A percentile compares a stretch with the other conserved stretches of the same genome.
Conservation (phyloP, 2,888 invertebrate genomes). For the Elegia similella region DNA sequence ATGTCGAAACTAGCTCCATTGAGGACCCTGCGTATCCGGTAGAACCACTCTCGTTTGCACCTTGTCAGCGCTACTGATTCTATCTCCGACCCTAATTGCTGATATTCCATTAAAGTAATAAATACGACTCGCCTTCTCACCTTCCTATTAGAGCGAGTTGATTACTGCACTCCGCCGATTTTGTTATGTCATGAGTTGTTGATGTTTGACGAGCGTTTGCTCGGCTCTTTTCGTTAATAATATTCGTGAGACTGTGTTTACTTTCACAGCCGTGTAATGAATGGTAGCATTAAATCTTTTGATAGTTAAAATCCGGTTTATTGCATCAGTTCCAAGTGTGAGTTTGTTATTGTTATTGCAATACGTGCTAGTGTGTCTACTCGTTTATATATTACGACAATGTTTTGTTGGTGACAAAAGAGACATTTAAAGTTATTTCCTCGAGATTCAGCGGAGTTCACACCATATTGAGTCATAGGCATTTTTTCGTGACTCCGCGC, state of each 20-base stretch:
- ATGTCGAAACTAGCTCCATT: conserved; percentile 35
- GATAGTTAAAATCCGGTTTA: background rate
- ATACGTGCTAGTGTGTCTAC: conserved; percentile 24
- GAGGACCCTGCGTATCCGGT: conserved; percentile 63
- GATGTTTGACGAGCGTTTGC: conserved; percentile 63
- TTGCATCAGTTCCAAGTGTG: background rate
- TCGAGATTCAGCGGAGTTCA: conserved; percentile 35
- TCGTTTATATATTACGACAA: background rate
- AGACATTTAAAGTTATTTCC: conserved; percentile 16
- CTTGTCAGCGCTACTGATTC: conserved; percentile 79
- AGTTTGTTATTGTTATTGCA: conserved; percentile 2
- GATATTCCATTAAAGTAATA: conserved; percentile 80
- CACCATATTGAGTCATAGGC: conserved; percentile 55
- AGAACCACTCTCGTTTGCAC: conserved; percentile 76
- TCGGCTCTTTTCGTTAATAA: conserved; percentile 54
- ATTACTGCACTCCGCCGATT: conserved; percentile 71
- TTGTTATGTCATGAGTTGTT: conserved; percentile 70
- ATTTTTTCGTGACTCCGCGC: conserved; percentile 49
- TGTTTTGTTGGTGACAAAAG: conserved; percentile 17
- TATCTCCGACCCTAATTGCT: conserved; percentile 75
- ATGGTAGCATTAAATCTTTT: conserved; percentile 39
- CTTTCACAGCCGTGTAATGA: conserved; percentile 46
- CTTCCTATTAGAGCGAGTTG: conserved; percentile 68
- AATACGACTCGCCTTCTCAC: conserved; percentile 72
- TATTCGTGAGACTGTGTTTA: conserved; percentile 58